Conservation (phyloP, 2,113 vertebrate genomes). For the Silurus meridionalis region DNA sequence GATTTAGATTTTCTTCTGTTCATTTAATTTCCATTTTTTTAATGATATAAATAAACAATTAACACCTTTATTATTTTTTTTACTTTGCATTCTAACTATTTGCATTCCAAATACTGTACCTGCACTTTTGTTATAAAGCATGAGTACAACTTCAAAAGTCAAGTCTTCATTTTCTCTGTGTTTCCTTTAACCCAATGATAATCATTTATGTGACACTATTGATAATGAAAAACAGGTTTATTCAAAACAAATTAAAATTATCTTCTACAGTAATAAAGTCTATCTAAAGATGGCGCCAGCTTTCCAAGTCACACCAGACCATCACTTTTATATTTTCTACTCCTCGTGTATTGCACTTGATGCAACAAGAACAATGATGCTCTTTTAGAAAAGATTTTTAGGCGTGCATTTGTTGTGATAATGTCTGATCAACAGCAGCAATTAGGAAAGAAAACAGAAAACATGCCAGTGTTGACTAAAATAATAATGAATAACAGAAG, state of each 20-base stretch:
- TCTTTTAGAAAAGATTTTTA: not conserved
- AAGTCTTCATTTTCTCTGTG: not conserved
- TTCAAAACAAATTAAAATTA: not conserved
- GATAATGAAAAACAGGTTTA: not conserved
- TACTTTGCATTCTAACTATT: no score
- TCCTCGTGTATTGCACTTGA: not conserved
- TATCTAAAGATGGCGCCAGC: conserved; percentile 13
- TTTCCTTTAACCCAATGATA: not conserved
- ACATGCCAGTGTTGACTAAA: not conserved
- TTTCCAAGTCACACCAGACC: not conserved
- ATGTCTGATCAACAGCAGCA: not conserved
- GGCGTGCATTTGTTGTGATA: not conserved
- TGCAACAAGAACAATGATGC: not conserved
- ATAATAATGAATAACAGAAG: not conserved
- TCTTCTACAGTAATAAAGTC: not conserved
- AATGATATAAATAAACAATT: no score
- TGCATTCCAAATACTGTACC: no score
- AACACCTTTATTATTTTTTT: no score
- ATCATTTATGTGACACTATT: not conserved
- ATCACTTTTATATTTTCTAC: not conserved
- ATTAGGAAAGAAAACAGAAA: not conserved
- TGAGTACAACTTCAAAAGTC: not conserved
- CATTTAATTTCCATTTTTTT: no score
- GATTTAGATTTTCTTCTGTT: no score
- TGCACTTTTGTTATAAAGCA: not conserved